Percentiles rank a stretch among this genome's conserved stretches.
Conservation (phyloP, 1,140 invertebrate species). For the Andricus grossulariae region DNA sequence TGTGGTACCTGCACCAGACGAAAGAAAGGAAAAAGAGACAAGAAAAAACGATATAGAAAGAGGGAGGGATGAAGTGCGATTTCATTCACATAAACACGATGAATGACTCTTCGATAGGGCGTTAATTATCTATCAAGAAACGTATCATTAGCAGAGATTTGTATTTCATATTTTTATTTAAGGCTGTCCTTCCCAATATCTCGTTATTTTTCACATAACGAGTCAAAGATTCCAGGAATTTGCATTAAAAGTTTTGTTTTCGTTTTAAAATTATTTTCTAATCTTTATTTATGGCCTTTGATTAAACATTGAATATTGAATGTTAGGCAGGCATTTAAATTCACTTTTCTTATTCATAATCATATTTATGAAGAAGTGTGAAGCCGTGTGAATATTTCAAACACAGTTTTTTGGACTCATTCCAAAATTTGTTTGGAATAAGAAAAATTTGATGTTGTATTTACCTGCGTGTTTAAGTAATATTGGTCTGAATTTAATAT, state of each 20-base stretch:
- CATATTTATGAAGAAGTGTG: no score
- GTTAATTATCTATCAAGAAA: conserved; percentile 19
- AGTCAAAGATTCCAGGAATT: neutral
- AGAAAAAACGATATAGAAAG: neutral
- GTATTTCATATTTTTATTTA: neutral
- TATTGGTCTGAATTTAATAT: no score
- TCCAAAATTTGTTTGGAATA: no score
- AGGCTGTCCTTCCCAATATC: neutral
- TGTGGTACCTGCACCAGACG: neutral
- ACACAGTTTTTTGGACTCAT: no score
- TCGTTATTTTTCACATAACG: conserved; percentile 5
- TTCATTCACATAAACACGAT: conserved; percentile 3
- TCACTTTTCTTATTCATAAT: no score
- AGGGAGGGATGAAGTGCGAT: neutral
- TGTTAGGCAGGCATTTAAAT: no score
- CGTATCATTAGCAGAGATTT: conserved; percentile 16
- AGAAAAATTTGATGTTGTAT: no score
- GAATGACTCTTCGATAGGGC: conserved; percentile 7
- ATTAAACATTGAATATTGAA: neutral
- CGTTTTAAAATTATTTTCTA: neutral
- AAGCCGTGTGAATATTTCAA: no score
- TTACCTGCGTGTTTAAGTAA: no score
- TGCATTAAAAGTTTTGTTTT: neutral
- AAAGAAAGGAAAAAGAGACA: neutral
- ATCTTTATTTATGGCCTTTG: neutral